Evolutionary conservation across 1,140 invertebrate genomes (phyloP), one percentile per base, ranked within the genome.

Genomic region (Panulirus ornatus): DNA sequence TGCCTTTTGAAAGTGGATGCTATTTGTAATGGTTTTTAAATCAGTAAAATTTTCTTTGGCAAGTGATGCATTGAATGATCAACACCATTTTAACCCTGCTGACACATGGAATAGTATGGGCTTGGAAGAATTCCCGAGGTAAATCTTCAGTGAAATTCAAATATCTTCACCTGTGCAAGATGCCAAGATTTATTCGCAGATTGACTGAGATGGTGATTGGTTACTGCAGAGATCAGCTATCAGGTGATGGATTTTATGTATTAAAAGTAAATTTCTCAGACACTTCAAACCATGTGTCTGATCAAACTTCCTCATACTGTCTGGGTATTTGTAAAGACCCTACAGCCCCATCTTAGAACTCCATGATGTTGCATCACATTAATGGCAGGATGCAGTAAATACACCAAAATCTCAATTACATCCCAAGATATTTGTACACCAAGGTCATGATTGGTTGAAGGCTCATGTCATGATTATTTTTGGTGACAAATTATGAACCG

Each of bases 361-460:
- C n/a, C 58, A 66, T 27, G 22, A 22, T 66, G 58, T 66, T 66
- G 58, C 58, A 66, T 66, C 58, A 30, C 58, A 30, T 66, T 30
- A 66, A 30, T 27, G 2, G 58, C 58, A 6, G 30, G 58, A 66
- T 66, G 58, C 58, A 66, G 58, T 30, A n/a, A 66, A 30, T 66
- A 66, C 58, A 66, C 58, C 58, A 66, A 66, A 66, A 66, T 30
- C 58, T 66, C 58, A 66, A 30, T 66, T 66, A 66, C 30, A n/a
- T n/a, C n/a, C 30, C 16, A 30, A 66, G 58, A 22, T 66, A 30
- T 30, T 66, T 66, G 3, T 66, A 66, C 30, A 22, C 58, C n/a
- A 66, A 27, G 11, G 8, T 66, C 27, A 30, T 66, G 58, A 66
- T 66, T 66, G 58, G 22, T 66, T 22, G 27, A 30, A 27, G n/a